Conservation (phyloP, 2,888 invertebrate species). For the Drosophila infuscata region DNA sequence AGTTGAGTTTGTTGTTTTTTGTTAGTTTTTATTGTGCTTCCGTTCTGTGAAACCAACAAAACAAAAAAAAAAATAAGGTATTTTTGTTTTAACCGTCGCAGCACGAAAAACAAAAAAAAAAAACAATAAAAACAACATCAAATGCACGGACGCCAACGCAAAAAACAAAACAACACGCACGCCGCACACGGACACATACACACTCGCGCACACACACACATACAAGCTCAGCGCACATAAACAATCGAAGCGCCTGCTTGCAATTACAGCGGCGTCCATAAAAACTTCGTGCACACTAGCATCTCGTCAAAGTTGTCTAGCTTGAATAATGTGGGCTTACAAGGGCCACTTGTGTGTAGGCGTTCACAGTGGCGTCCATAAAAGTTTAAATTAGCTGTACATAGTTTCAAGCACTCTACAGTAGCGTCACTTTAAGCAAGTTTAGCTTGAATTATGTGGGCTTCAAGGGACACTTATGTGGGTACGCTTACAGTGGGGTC, state of each 20-base stretch:
- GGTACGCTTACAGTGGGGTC: slow-evolving; percentile 1
- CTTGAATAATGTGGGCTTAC: neutral
- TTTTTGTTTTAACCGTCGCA: slow-evolving; percentile 60
- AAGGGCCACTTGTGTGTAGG: neutral
- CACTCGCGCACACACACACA: slow-evolving; percentile 22
- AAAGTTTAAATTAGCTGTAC: neutral
- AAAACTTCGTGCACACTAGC: slow-evolving; percentile 1
- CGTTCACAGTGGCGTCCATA: neutral
- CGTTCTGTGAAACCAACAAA: slow-evolving; percentile 47
- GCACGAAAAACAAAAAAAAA: slow-evolving; percentile 46
- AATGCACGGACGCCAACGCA: slow-evolving; percentile 68
- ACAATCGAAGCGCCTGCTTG: slow-evolving; percentile 49
- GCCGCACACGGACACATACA: slow-evolving; percentile 30
- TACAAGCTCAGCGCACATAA: slow-evolving; percentile 28
- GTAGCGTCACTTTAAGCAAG: neutral
- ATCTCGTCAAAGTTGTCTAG: neutral
- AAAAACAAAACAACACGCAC: slow-evolving; percentile 64
- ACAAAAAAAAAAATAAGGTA: slow-evolving; percentile 34
- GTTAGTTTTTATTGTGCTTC: slow-evolving; percentile 48
- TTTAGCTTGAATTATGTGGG: neutral
- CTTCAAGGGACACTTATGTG: neutral
- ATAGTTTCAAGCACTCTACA: neutral
- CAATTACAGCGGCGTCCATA: slow-evolving; percentile 49
- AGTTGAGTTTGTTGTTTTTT: slow-evolving; percentile 23
- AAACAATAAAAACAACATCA: slow-evolving; percentile 52